phyloP scores from a whole-genome alignment of 2,113 vertebrate species.

The Chionodraco myersi region DNA sequence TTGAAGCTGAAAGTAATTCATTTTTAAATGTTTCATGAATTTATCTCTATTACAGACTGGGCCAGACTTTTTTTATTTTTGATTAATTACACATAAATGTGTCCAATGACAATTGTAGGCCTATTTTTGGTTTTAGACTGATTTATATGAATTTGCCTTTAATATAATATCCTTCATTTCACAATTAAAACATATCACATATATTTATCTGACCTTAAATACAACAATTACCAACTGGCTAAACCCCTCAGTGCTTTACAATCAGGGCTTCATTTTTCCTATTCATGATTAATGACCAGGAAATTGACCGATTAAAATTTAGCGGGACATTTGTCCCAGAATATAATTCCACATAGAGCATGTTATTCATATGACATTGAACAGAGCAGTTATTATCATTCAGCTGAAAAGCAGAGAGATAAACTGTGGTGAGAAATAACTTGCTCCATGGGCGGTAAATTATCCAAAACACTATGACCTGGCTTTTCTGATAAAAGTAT shows the following conservation, averaged over 20 bases:
- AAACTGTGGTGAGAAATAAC: neutral
- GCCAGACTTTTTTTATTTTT: neutral
- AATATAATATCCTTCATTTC: neutral
- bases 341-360: neutral
- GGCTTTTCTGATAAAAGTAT: neutral
- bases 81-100: neutral
- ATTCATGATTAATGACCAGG: conserved; percentile 4
- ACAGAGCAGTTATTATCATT: neutral
- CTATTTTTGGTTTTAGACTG: neutral
- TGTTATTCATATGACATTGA: neutral
- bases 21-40: no score
- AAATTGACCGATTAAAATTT: conserved; percentile 5
- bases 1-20: no score
- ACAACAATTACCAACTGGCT: neutral
- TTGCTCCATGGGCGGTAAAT: neutral
- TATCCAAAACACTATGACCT: neutral
- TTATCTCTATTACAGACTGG: neutral
- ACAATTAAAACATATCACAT: neutral
- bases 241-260: neutral
- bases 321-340: neutral
- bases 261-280: neutral
- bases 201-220: neutral
- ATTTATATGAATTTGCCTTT: neutral
- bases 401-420: neutral
- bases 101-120: neutral